Percentiles rank a stretch among this genome's conserved stretches.
Evolutionary conservation across 1,140 invertebrate genomes (phyloP).

Genomic region (Bombus fervidus): DNA sequence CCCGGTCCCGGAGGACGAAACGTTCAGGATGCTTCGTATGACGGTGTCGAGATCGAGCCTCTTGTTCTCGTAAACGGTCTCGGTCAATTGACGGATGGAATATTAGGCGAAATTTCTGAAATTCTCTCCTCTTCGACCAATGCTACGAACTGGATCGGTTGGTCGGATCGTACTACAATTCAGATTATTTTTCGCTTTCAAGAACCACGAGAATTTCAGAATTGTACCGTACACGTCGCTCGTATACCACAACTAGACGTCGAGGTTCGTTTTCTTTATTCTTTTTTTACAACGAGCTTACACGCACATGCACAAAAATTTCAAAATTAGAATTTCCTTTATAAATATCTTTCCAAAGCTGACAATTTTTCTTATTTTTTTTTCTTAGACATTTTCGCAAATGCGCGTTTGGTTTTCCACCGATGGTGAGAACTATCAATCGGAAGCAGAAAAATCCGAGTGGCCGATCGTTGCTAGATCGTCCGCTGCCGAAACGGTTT

Average conservation of each 20-base stretch:
- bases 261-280: constrained; percentile 83
- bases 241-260: constrained; percentile 88
- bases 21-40: constrained; percentile 95
- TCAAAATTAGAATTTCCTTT: no score
- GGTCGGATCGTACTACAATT: constrained; percentile 88
- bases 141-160: constrained; percentile 90
- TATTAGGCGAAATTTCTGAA: constrained; percentile 74
- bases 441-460: constrained; percentile 79
- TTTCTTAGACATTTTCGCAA: constrained; percentile 86
- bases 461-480: constrained; percentile 80
- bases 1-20: constrained; percentile 87
- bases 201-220: constrained; percentile 88
- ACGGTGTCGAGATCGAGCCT: constrained; percentile 89
- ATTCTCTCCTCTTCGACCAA: constrained; percentile 62
- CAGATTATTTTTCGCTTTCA: constrained; percentile 92
- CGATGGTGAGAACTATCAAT: constrained; percentile 89
- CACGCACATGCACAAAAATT: neutral
- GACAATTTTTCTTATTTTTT: neutral
- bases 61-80: constrained; percentile 86
- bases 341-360: neutral
- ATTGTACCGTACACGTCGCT: constrained; percentile 89
- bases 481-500: constrained; percentile 86
- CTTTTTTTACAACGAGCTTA: no score
- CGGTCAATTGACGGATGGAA: constrained; percentile 91
- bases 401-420: constrained; percentile 90